phyloP scores from a whole-genome alignment of 2,797 vertebrate genomes.

The Pseudomugil gertrudae region DNA sequence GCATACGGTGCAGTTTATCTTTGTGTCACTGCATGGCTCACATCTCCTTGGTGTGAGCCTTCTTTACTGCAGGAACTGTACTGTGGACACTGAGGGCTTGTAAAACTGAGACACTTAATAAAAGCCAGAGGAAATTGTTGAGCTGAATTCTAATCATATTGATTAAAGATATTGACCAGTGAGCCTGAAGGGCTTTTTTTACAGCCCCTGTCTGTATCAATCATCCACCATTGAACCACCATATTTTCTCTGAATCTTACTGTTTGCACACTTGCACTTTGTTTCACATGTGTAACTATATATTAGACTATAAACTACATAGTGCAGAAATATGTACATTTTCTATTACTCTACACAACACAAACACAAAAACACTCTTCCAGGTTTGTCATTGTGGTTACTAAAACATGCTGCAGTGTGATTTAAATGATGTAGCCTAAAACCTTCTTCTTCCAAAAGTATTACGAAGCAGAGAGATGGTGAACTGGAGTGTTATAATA shows the following conservation, averaged over 20 bases:
- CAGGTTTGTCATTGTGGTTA: neutral
- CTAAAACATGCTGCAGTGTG: neutral
- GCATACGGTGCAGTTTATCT: slow-evolving; percentile 77
- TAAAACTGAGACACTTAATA: slow-evolving; percentile 67
- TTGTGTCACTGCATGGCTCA: slow-evolving; percentile 55
- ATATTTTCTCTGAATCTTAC: slow-evolving; percentile 33
- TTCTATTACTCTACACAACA: slow-evolving; percentile 17
- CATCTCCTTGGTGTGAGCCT: slow-evolving; percentile 48
- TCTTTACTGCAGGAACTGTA: slow-evolving; percentile 24
- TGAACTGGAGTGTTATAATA: too few relatives aligned
- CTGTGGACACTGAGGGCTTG: slow-evolving; percentile 15
- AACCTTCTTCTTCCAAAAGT: too few relatives aligned
- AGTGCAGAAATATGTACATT: neutral
- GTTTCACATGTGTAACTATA: slow-evolving; percentile 13
- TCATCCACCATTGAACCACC: slow-evolving; percentile 50
- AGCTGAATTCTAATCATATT: slow-evolving; percentile 78
- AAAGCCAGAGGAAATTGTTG: slow-evolving; percentile 66
- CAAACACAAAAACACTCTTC: neutral
- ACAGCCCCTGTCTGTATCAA: slow-evolving; percentile 57
- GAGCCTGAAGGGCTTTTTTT: slow-evolving; percentile 51
- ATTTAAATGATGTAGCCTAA: too few relatives aligned
- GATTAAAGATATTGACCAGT: slow-evolving; percentile 76
- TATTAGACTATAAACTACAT: slow-evolving; percentile 11
- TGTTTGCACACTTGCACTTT: slow-evolving; percentile 24
- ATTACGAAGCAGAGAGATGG: too few relatives aligned